Base-by-base conservation (phyloP, 2,888 invertebrate species). In the Lepidochitona cinerea region DNA sequence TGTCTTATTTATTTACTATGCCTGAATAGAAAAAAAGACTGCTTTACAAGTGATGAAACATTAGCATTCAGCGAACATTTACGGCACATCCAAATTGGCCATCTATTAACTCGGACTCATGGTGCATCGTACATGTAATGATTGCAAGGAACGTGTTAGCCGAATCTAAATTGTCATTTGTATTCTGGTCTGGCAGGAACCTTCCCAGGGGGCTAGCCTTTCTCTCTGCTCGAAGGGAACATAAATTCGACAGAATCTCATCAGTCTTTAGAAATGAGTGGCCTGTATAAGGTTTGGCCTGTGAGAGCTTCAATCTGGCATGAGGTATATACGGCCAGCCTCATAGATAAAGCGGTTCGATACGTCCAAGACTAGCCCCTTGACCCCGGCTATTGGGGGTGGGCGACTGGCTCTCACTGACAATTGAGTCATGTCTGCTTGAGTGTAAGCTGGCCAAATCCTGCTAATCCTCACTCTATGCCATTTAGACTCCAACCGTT, bases 161-260 rank as follows among this genome's bases (percentile, higher is more conserved):
- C 18, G 49, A 18, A 7, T 2, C 49, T 23, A 7, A 23, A 49
- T 7, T 49, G 18, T 49, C 49, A 49, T 49, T 49, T 49, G 49
- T 49, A 49, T 49, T 49, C 49, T 49, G 49, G 49, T 1, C 49
- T n/a, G 49, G 18, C 7, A 2, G n/a, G 23, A 49, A 2, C 23
- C 23, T 49, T 7, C 49, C 49, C 49, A 2, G n/a, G 2, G 49
- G 49, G 7, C 49, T 7, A 23, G n/a, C 49, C 18, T 4, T 18
- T 23, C 18, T 49, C 23, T 18, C 49, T 23, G 49, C 49, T 49
- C 23, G n/a, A 23, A 4, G 26, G 59, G 29, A 32, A 59, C 59
- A 59, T 59, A 26, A 59, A 59, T 59, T 59, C 29, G 29, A 29
- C 29, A 59, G 12, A 59, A 59, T 59, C 59, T 59, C 59, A 59